Evolutionary conservation across 2,113 vertebrate genomes (phyloP).

Genomic region (Cygnus buccinator): DNA sequence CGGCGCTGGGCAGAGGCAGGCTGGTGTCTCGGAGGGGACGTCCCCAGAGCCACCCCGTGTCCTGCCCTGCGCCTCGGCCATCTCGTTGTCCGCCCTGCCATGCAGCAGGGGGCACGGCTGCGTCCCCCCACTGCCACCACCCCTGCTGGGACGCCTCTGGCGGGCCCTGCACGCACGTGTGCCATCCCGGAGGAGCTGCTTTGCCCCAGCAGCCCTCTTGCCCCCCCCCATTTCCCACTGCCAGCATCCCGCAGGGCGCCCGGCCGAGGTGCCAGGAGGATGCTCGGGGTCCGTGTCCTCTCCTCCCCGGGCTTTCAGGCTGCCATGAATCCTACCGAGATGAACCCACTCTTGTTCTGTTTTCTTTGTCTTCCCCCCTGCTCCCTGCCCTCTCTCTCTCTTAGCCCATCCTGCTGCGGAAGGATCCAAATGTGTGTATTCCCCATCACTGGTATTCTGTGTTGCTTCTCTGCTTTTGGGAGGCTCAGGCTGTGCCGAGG

Average conservation of each 20-base stretch:
- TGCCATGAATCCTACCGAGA: conserved; percentile 14
- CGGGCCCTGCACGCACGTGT: rapidly evolving
- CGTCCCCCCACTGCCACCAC: too few relatives aligned
- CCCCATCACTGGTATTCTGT: conserved; percentile 71
- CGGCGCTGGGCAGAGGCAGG: not conserved
- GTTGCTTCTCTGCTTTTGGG: conserved; percentile 64
- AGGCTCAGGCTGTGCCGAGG: conserved; percentile 18
- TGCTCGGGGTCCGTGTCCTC: not conserved
- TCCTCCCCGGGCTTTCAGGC: not conserved
- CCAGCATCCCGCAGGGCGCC: not conserved
- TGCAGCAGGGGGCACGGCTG: not conserved
- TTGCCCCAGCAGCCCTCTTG: not conserved
- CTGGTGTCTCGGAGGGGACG: not conserved
- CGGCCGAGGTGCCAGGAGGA: not conserved
- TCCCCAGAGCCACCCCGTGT: not conserved
- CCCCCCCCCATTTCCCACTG: not conserved
- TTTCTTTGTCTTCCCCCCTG: conserved; percentile 69
- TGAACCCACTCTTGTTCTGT: conserved; percentile 76
- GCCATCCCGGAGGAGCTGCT: not conserved
- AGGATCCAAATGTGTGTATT: conserved; percentile 87
- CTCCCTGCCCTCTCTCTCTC: conserved; percentile 67
- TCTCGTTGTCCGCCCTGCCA: not conserved
- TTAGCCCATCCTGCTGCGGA: conserved; percentile 80
- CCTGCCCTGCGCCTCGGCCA: not conserved
- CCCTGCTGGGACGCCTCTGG: not conserved